These are phyloP conservation scores for Trachemys scripta DNA, from an alignment of 2,113 vertebrate species.

Conservation along the genomic window DNA sequence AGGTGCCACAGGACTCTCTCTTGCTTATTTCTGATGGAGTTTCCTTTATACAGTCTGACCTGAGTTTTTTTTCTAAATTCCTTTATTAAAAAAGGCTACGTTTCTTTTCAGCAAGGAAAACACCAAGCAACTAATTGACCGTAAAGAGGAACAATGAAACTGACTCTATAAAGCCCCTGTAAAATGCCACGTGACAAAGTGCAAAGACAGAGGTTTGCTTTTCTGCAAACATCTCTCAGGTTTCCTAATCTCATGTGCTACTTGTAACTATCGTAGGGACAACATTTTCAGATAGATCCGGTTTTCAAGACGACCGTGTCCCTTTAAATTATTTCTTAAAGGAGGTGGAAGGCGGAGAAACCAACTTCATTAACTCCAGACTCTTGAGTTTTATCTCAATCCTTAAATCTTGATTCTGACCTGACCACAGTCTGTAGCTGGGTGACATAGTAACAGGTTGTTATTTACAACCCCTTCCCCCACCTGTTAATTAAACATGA, in stretches of 20 bases:
- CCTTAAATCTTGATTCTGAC: background rate
- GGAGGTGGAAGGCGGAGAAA: background rate
- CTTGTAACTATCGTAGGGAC: too few relatives aligned
- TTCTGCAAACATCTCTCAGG: background rate
- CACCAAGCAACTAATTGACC: background rate
- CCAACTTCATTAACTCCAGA: background rate
- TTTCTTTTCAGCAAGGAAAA: background rate
- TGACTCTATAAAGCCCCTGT: background rate
- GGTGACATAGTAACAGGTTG: background rate
- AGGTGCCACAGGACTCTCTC: too few relatives aligned
- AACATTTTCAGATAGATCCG: background rate
- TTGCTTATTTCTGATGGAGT: background rate
- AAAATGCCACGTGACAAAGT: background rate
- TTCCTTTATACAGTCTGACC: background rate
- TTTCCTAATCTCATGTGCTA: background rate
- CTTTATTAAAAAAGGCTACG: background rate
- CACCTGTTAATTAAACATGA: background rate
- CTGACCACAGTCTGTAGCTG: background rate
- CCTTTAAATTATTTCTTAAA: background rate
- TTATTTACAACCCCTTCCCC: background rate
- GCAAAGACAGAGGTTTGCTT: background rate
- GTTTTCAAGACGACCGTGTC: background rate
- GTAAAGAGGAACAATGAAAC: background rate
- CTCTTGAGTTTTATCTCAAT: background rate
- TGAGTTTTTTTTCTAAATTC: background rate